A percentile compares a stretch with the other conserved stretches of the same genome.
Conservation (phyloP, 2,797 vertebrate genomes). For the Chaetophractus vellerosus region DNA sequence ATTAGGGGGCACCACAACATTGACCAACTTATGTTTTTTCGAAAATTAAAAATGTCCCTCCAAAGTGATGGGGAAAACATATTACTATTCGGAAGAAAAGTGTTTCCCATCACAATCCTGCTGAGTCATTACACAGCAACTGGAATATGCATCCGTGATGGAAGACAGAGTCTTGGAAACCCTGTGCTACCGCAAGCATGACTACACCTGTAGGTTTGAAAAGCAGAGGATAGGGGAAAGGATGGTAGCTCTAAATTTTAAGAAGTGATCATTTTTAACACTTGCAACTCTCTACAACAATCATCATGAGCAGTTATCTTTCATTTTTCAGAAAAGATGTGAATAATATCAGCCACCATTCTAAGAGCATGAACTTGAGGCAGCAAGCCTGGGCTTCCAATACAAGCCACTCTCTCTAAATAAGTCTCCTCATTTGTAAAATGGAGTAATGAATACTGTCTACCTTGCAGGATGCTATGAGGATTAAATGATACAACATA, state of each 20-base stretch:
- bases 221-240: not conserved
- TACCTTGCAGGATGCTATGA: not conserved
- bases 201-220: conserved; percentile 9
- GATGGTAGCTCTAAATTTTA: not conserved
- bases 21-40: not conserved
- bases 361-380: not conserved
- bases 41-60: conserved; percentile 46
- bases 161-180: not conserved
- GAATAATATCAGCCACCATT: not conserved
- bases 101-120: not conserved
- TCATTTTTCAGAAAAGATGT: conserved; percentile 61
- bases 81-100: not conserved
- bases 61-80: not conserved
- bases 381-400: not conserved
- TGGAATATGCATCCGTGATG: accelerated
- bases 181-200: not conserved
- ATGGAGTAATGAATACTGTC: not conserved
- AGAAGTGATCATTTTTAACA: conserved; percentile 49
- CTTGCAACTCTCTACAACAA: not conserved
- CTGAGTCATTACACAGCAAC: not conserved
- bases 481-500: not conserved
- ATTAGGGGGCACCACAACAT: not conserved
- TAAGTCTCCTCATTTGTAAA: conserved; percentile 43
- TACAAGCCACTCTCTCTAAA: not conserved
- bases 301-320: conserved; percentile 30